These are phyloP conservation scores for Papilio polytes DNA, from an alignment of 1,140 invertebrate genomes.

Conservation along the genomic window DNA sequence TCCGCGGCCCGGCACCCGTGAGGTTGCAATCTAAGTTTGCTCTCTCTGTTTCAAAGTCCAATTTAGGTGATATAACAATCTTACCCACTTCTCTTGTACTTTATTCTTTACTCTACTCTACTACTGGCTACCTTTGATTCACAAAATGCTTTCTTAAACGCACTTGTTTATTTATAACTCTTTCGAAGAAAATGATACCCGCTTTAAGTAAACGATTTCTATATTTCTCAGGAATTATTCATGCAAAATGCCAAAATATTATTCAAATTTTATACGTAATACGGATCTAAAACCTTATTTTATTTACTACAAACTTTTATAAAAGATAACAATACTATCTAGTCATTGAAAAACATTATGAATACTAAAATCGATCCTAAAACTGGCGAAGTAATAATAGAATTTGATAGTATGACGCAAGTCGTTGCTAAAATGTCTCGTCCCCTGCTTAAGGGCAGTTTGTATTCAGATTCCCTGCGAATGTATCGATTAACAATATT, in stretches of 20 bases:
- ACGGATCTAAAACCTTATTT: neutral
- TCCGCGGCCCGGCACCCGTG: neutral
- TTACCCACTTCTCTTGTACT: constrained; percentile 39
- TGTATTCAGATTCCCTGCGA: constrained; percentile 67
- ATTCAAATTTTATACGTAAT: neutral
- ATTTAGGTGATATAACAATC: constrained; percentile 52
- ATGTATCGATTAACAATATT: constrained; percentile 74
- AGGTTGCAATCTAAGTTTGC: constrained; percentile 48
- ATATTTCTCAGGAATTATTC: no score
- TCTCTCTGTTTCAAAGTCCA: constrained; percentile 42
- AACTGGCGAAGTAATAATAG: constrained; percentile 40
- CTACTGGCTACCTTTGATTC: neutral
- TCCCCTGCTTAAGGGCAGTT: constrained; percentile 62
- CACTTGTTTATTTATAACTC: neutral
- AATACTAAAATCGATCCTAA: constrained; percentile 30
- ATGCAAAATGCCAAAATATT: neutral
- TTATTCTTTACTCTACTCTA: constrained; percentile 36
- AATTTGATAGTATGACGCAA: constrained; percentile 47
- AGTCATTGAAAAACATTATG: constrained; percentile 7
- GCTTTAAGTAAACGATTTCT: neutral
- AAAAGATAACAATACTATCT: constrained; percentile 8
- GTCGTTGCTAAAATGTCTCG: constrained; percentile 48
- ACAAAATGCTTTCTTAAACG: neutral
- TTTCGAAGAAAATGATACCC: neutral
- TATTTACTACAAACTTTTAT: neutral